A percentile compares a stretch with the other conserved stretches of the same genome.
Conservation (phyloP, 1,140 invertebrate genomes). For the Leucophenga varia region DNA sequence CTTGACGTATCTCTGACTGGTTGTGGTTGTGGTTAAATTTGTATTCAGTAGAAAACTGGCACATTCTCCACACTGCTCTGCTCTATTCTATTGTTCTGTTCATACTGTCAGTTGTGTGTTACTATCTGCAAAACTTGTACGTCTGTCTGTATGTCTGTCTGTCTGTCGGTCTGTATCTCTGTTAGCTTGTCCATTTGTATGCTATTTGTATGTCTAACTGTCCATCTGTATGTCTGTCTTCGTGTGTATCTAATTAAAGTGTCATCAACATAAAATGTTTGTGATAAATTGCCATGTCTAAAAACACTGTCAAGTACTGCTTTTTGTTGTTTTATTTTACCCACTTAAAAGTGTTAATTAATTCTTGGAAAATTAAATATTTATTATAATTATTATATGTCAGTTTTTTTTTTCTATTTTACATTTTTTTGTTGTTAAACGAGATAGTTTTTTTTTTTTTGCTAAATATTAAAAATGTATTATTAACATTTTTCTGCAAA, state of each 20-base stretch:
- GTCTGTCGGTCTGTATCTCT: slow-evolving; percentile 7
- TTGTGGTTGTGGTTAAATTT: slow-evolving; percentile 1
- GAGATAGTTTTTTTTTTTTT: no score
- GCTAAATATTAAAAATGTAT: no score
- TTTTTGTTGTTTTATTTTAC: slow-evolving; percentile 25
- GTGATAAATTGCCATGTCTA: slow-evolving; percentile 52
- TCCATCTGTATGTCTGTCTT: slow-evolving; percentile 44
- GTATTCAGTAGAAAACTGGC: not conserved
- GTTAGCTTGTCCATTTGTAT: no score
- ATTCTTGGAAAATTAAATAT: slow-evolving; percentile 45
- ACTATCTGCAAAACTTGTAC: not conserved
- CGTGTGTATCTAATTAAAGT: slow-evolving; percentile 53
- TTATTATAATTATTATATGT: no score
- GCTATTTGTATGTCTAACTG: slow-evolving; percentile 11
- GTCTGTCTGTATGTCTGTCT: slow-evolving; percentile 13
- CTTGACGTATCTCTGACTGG: not conserved
- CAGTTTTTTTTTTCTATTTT: no score
- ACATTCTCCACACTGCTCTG: slow-evolving; percentile 15
- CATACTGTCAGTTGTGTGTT: slow-evolving; percentile 1
- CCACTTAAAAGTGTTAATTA: slow-evolving; percentile 44
- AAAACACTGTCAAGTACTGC: no score
- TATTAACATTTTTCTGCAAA: no score
- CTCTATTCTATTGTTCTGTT: slow-evolving; percentile 2
- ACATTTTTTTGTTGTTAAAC: no score
- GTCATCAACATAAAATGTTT: slow-evolving; percentile 47